Evolutionary conservation across 2,888 invertebrate genomes (phyloP).

Genomic region (Resseliella maxima): DNA sequence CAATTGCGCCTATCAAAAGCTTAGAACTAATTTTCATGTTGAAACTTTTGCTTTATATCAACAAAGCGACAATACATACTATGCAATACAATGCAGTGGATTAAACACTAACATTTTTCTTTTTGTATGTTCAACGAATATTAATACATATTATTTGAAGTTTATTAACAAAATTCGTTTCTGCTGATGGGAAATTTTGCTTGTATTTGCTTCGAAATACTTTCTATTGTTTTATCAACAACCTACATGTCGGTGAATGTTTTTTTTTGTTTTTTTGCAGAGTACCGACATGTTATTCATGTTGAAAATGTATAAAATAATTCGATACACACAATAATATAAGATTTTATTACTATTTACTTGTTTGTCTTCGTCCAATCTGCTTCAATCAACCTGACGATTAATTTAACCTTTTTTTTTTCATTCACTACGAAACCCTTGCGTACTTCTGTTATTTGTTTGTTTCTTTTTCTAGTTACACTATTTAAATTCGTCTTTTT

Average conservation of each 20-base stretch:
- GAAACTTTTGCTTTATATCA: background rate
- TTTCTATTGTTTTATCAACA: slow-evolving; percentile 28
- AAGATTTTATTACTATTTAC: background rate
- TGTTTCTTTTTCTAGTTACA: background rate
- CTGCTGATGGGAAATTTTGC: no score
- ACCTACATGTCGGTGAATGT: no score
- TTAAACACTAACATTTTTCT: background rate
- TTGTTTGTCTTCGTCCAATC: background rate
- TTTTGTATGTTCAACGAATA: no score
- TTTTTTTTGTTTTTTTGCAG: no score
- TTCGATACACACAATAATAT: background rate
- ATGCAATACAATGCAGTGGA: background rate
- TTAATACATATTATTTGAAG: no score
- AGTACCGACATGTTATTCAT: no score
- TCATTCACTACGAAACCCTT: background rate
- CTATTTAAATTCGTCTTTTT: background rate
- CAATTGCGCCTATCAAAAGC: slow-evolving; percentile 14
- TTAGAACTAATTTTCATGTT: background rate
- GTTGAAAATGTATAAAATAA: background rate
- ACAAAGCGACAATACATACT: background rate
- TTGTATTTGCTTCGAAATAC: background rate
- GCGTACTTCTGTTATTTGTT: background rate
- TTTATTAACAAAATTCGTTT: no score
- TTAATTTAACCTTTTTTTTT: background rate
- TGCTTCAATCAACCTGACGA: background rate